Evolutionary conservation across 2,888 invertebrate genomes (phyloP).

Genomic region (Ernsta delagoae): DNA sequence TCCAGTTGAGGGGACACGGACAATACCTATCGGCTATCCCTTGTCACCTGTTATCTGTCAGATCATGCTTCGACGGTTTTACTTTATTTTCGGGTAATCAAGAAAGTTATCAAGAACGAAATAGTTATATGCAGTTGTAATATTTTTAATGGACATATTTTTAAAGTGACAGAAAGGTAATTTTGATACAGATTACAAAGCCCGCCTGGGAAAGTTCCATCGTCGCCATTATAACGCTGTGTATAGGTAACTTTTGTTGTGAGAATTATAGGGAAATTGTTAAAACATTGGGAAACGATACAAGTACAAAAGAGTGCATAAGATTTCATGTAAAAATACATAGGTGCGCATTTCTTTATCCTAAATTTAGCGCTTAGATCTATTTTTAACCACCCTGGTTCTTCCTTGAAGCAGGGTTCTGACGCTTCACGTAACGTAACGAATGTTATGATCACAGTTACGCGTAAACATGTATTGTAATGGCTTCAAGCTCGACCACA

Average conservation of each 20-base stretch:
- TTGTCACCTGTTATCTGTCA: slow-evolving; percentile 41
- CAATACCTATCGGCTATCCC: slow-evolving; percentile 35
- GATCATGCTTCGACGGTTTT: slow-evolving; percentile 36
- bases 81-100: too few species aligned
- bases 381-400: background rate
- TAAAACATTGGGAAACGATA: too few species aligned
- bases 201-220: too few species aligned
- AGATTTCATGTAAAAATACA: background rate
- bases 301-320: background rate
- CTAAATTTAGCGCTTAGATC: background rate
- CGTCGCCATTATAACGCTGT: too few species aligned
- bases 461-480: background rate
- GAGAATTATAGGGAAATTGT: too few species aligned
- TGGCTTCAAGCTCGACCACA: slow-evolving; percentile 10
- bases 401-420: background rate
- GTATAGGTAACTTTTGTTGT: too few species aligned
- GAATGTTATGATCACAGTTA: slow-evolving; percentile 13
- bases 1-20: slow-evolving; percentile 42
- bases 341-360: background rate
- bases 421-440: slow-evolving; percentile 3
- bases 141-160: too few species aligned
- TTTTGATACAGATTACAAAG: too few species aligned
- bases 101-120: background rate
- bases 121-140: too few species aligned
- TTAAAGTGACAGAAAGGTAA: too few species aligned